phyloP scores from a whole-genome alignment of 2,888 invertebrate genomes.

The Panopea generosa region DNA sequence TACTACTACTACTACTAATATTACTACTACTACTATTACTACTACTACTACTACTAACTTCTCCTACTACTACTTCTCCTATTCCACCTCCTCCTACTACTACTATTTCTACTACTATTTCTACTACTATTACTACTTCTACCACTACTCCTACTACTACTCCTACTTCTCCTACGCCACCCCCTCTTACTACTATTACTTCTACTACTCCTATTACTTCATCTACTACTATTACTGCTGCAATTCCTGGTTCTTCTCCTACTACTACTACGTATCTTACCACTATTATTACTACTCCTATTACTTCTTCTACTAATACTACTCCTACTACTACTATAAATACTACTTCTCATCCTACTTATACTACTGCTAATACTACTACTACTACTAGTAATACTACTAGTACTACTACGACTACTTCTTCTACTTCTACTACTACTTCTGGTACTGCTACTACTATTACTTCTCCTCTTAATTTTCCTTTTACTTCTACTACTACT shows the following conservation, averaged over 20 bases:
- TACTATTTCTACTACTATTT: background rate
- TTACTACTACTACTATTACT: background rate
- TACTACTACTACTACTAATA: background rate
- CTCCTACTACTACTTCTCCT: background rate
- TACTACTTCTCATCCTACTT: background rate
- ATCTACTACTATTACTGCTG: background rate
- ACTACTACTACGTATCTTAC: background rate
- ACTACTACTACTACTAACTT: background rate
- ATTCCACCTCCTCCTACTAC: background rate
- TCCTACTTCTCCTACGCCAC: background rate
- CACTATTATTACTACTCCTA: background rate
- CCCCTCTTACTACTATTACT: constrained; percentile 1
- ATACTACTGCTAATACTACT: background rate
- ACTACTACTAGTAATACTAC: constrained; percentile 2
- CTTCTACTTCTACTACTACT: no score
- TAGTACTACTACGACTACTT: background rate
- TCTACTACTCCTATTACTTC: background rate
- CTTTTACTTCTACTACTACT: no score
- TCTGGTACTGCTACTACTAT: no score
- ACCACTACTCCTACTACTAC: constrained; percentile 2
- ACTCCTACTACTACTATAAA: background rate
- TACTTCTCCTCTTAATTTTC: no score
- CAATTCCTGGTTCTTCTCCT: background rate
- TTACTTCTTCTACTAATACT: background rate
- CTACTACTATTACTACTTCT: constrained; percentile 4